Evolutionary conservation across 2,113 vertebrate species (phyloP).

Genomic region (Asarcornis scutulata): DNA sequence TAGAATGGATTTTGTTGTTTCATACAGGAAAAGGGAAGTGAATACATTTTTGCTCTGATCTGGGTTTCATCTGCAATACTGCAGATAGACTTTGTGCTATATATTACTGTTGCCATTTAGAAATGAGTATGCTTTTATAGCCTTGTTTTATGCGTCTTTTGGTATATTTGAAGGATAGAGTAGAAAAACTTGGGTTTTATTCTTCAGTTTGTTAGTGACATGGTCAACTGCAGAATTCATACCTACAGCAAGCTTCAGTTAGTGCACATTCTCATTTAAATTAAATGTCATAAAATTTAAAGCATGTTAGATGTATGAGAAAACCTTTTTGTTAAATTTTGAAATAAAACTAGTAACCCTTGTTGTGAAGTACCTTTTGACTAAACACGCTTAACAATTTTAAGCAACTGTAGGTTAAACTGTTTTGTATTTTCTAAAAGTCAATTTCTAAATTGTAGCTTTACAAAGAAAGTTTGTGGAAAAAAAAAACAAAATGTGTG

Average conservation of each 20-base stretch:
- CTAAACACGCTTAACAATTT: not conserved
- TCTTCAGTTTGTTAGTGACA: not conserved
- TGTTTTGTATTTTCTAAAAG: not conserved
- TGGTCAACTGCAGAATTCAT: not conserved
- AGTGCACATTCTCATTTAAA: not conserved
- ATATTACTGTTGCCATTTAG: not conserved
- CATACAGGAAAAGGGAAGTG: rapidly evolving
- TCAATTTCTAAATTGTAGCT: not conserved
- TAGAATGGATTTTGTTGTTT: not conserved
- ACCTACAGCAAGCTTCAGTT: not conserved
- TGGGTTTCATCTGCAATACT: not conserved
- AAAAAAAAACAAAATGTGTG: not conserved
- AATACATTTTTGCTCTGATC: not conserved
- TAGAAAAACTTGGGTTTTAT: not conserved
- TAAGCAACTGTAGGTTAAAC: rapidly evolving
- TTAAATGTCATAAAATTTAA: not conserved
- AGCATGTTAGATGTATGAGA: not conserved
- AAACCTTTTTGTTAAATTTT: not conserved
- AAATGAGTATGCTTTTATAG: not conserved
- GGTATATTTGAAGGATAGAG: not conserved
- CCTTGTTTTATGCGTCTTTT: not conserved
- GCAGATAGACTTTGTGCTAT: not conserved
- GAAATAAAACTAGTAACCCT: not conserved
- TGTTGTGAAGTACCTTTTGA: not conserved
- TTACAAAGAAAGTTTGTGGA: not conserved